These are phyloP conservation scores for Aleiodes alternator DNA, from an alignment of 2,888 invertebrate species.

Conservation along the genomic window DNA sequence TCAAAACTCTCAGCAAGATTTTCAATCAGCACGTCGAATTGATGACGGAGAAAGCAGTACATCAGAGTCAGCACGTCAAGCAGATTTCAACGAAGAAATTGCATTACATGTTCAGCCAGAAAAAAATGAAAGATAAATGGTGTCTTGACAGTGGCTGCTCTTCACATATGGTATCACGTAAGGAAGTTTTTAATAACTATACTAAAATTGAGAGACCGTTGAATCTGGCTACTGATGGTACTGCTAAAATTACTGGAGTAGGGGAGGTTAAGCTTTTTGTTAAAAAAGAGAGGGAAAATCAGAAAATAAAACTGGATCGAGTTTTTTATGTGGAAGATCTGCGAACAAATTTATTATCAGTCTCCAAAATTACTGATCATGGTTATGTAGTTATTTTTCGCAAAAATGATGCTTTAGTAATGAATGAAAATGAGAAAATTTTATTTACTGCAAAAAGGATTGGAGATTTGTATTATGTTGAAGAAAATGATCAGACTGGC, in stretches of 20 bases:
- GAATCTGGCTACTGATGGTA: constrained; percentile 1
- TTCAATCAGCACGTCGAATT: too few relatives aligned
- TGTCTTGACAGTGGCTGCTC: constrained; percentile 24
- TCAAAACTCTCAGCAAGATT: background rate
- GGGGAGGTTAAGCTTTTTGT: background rate
- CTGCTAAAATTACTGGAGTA: background rate
- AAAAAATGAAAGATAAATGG: background rate
- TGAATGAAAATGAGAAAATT: constrained; percentile 36
- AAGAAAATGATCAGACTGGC: constrained; percentile 28
- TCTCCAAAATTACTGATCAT: constrained; percentile 49
- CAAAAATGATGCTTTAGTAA: constrained; percentile 43
- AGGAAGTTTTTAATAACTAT: constrained; percentile 9
- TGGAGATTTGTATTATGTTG: constrained; percentile 37
- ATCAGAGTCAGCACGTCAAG: background rate
- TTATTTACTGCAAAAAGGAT: constrained; percentile 39
- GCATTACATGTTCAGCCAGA: background rate
- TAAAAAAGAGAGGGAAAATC: constrained; percentile 9
- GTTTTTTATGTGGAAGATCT: constrained; percentile 43
- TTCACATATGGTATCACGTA: constrained; percentile 15
- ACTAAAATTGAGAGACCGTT: background rate
- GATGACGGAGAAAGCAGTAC: background rate
- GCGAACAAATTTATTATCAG: constrained; percentile 49
- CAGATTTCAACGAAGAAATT: constrained; percentile 5
- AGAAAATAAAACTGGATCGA: constrained; percentile 30
- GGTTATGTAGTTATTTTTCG: constrained; percentile 15